Evolutionary conservation across 64 coral and sea anemone species (phyloP).

Genomic region (Exaiptasia diaphana): DNA sequence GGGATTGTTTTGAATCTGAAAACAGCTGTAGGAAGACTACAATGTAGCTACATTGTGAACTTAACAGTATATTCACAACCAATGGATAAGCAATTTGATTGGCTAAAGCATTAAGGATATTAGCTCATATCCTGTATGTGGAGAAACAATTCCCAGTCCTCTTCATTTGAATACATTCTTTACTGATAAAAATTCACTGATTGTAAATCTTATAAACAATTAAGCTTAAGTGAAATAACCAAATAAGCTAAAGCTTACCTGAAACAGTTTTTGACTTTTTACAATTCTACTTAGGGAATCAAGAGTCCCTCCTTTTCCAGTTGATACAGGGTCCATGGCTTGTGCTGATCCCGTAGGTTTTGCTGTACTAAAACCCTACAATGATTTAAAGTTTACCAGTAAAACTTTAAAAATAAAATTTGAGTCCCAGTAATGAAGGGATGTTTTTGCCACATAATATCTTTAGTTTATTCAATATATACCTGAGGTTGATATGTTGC

Average conservation of each 20-base stretch:
- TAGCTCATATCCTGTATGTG: too few species aligned
- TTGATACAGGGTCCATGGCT: not conserved
- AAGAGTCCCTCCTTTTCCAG: not conserved
- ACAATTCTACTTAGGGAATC: not conserved
- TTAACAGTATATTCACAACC: too few species aligned
- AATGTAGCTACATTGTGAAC: too few species aligned
- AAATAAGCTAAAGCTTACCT: not conserved
- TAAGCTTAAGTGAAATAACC: not conserved
- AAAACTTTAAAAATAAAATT: not conserved
- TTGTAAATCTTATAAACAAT: not conserved
- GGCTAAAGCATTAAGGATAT: too few species aligned
- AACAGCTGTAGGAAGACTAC: too few species aligned
- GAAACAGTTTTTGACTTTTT: not conserved
- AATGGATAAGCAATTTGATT: too few species aligned
- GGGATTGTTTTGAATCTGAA: too few species aligned
- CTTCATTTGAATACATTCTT: too few species aligned
- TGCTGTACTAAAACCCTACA: not conserved
- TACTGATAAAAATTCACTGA: not conserved
- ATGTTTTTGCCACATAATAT: not conserved
- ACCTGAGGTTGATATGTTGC: slow-evolving; percentile 88
- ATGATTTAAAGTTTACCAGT: not conserved
- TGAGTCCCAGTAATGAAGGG: not conserved
- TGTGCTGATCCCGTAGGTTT: not conserved
- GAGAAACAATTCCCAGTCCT: too few species aligned
- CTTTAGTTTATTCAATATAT: not conserved